These are phyloP conservation scores for Poeciliopsis retropinna DNA, from an alignment of 2,113 vertebrate genomes.

Conservation along the genomic window DNA sequence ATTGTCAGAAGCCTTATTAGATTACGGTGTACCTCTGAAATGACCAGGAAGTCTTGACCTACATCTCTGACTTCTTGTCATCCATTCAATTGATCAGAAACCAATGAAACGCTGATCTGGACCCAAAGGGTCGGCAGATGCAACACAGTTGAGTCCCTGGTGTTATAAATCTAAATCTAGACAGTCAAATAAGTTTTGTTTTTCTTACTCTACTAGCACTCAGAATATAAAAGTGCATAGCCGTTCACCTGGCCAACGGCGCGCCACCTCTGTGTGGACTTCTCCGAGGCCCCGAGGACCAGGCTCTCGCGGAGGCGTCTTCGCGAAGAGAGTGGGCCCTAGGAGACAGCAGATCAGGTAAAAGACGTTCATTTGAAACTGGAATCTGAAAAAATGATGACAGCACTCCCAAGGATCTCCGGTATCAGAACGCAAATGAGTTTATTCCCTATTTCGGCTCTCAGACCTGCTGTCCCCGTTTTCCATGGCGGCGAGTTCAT, in stretches of 20 bases:
- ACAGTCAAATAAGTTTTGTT: not conserved
- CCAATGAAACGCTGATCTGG: not conserved
- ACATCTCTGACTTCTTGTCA: not conserved
- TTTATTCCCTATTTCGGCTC: not conserved
- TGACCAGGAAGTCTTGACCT: not conserved
- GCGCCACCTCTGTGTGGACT: conserved; percentile 77
- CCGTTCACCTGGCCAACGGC: conserved; percentile 86
- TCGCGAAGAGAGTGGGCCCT: conserved; percentile 81
- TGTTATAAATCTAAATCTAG: not conserved
- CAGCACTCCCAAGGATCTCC: not conserved
- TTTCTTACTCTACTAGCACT: not conserved
- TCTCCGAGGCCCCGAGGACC: conserved; percentile 69
- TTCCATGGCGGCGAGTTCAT: conserved; percentile 81
- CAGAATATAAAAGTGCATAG: not conserved
- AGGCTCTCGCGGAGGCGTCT: conserved; percentile 78
- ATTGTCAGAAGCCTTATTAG: not conserved
- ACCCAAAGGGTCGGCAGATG: not conserved
- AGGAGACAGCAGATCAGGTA: conserved; percentile 35
- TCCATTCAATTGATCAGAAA: not conserved
- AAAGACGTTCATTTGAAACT: not conserved
- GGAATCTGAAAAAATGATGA: not conserved
- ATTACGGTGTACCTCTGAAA: not conserved
- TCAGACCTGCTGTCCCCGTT: conserved; percentile 88
- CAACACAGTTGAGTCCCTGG: not conserved
- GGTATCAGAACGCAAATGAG: not conserved